phyloP scores from a whole-genome alignment of 2,888 invertebrate genomes.

The Drosophila limbata region DNA sequence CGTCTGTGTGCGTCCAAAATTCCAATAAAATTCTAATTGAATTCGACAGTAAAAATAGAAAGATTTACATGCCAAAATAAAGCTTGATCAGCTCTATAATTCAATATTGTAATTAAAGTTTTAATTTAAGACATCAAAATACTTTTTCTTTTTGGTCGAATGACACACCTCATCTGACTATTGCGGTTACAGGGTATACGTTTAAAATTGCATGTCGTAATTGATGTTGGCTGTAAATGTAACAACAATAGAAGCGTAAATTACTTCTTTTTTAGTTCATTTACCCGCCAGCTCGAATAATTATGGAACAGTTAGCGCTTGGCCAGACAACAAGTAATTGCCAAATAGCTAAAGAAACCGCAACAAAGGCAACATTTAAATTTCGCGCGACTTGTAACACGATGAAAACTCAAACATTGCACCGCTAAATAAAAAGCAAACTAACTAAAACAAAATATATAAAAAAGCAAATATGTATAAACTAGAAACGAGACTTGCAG shows the following conservation, averaged over 20 bases:
- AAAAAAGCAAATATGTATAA: background rate
- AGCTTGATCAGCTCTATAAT: background rate
- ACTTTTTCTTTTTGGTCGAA: too few species aligned
- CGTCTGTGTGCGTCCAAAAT: too few species aligned
- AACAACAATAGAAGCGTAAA: constrained; percentile 34
- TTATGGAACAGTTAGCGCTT: constrained; percentile 71
- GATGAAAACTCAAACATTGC: constrained; percentile 8
- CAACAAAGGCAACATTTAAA: constrained; percentile 51
- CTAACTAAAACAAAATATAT: constrained; percentile 7
- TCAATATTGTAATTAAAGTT: too few species aligned
- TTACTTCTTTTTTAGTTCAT: constrained; percentile 25
- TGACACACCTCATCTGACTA: background rate
- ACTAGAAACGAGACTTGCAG: constrained; percentile 14
- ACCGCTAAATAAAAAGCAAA: constrained; percentile 7
- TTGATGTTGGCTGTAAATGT: constrained; percentile 25
- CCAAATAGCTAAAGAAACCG: constrained; percentile 34
- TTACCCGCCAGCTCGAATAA: constrained; percentile 41
- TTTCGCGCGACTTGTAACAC: constrained; percentile 6
- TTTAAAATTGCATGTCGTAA: constrained; percentile 36
- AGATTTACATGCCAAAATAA: background rate
- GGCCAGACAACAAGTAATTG: constrained; percentile 50
- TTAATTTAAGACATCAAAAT: too few species aligned
- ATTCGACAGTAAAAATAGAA: background rate
- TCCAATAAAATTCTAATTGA: background rate
- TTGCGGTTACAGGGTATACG: constrained; percentile 15